phyloP scores from a whole-genome alignment of 2,113 vertebrate genomes.

The Macaca fascicularis region T2T-MFA8v1.1 NC_088375.1:230795001-230795500 shows the following conservation, averaged over 20 bases:
- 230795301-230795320: neutral
- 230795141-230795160: neutral
- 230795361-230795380: neutral
- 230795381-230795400: neutral
- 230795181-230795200: rapidly evolving
- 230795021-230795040: rapidly evolving
- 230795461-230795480: neutral
- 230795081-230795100: rapidly evolving
- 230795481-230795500: rapidly evolving
- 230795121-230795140: neutral
- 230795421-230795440: neutral
- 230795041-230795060: rapidly evolving
- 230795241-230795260: neutral
- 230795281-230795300: neutral
- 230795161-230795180: neutral
- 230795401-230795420: neutral
- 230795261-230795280: neutral
- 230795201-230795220: neutral
- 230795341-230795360: neutral
- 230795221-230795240: neutral
- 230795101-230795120: rapidly evolving
- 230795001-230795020: neutral
- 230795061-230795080: rapidly evolving
- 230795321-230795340: neutral
- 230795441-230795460: neutral